These are phyloP conservation scores for Cyclophora punctaria DNA, from an alignment of 2,888 invertebrate species.

Conservation along the genomic window DNA sequence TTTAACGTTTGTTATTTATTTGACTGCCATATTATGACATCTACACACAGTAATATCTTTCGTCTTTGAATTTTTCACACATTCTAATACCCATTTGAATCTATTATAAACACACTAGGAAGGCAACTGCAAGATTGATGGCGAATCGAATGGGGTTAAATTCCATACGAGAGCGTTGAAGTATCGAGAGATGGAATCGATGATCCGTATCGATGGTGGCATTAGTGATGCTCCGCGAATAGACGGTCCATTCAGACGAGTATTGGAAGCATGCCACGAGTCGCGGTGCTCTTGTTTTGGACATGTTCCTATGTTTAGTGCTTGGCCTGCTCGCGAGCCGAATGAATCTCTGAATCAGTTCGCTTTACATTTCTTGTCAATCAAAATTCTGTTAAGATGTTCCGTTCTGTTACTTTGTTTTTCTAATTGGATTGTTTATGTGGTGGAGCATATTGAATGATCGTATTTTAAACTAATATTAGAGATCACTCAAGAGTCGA, in stretches of 20 bases:
- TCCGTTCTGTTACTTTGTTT: too few species aligned
- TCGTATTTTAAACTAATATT: too few species aligned
- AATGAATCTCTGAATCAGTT: too few species aligned
- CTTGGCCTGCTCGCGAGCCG: too few species aligned
- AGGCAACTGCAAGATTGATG: slow-evolving; percentile 12
- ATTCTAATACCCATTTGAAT: slow-evolving; percentile 8
- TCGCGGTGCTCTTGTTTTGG: slow-evolving; percentile 9
- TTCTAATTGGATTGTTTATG: too few species aligned
- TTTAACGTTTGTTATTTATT: not conserved
- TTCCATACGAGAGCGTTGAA: too few species aligned
- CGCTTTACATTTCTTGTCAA: too few species aligned
- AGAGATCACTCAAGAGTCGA: too few species aligned
- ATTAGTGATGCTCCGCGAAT: slow-evolving; percentile 28
- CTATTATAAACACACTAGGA: slow-evolving; percentile 11
- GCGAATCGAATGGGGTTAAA: slow-evolving; percentile 6
- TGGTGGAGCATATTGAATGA: too few species aligned
- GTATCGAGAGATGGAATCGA: slow-evolving; percentile 2
- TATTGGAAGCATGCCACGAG: slow-evolving; percentile 27
- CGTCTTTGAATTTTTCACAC: slow-evolving; percentile 6
- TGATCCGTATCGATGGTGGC: slow-evolving; percentile 8
- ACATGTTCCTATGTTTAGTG: not conserved
- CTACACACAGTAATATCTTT: too few species aligned
- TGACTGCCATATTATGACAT: too few species aligned
- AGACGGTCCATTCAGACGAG: slow-evolving; percentile 15
- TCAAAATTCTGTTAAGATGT: too few species aligned